Evolutionary conservation across 2,797 vertebrate species (phyloP).

Genomic region (Prunella strophiata): DNA sequence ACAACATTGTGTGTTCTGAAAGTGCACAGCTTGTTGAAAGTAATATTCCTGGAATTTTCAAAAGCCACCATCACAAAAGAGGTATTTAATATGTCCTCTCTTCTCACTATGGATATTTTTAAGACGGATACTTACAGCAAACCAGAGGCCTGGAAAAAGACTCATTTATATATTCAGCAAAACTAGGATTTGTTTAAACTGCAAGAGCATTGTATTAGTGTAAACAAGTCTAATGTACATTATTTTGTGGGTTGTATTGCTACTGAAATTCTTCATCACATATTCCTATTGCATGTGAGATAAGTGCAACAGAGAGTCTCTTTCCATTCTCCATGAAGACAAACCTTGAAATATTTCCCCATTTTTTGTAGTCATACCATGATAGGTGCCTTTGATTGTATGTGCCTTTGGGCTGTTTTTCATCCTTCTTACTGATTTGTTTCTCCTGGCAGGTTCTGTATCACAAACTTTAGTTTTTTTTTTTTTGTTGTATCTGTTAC

Average conservation of each 20-base stretch:
- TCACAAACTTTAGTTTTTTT: not conserved
- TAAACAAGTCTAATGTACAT: not conserved
- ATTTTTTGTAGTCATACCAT: not conserved
- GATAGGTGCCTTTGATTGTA: not conserved
- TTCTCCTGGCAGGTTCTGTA: not conserved
- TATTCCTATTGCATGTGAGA: not conserved
- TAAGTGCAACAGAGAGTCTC: not conserved
- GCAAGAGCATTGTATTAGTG: not conserved
- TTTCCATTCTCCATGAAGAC: not conserved
- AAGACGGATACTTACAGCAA: not conserved
- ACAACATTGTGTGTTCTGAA: not conserved
- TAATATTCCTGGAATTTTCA: not conserved
- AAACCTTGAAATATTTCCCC: not conserved
- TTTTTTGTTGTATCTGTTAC: not conserved
- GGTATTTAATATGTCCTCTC: not conserved
- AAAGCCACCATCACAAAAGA: not conserved
- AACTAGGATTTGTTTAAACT: not conserved
- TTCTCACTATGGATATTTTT: not conserved
- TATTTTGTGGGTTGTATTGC: not conserved
- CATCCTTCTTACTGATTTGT: not conserved
- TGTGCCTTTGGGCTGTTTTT: not conserved
- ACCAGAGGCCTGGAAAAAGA: not conserved
- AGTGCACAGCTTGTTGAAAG: not conserved
- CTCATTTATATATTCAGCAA: not conserved
- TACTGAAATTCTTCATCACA: not conserved